Conservation (phyloP, 2,888 invertebrate species). For the Epinotia bilunana region DNA sequence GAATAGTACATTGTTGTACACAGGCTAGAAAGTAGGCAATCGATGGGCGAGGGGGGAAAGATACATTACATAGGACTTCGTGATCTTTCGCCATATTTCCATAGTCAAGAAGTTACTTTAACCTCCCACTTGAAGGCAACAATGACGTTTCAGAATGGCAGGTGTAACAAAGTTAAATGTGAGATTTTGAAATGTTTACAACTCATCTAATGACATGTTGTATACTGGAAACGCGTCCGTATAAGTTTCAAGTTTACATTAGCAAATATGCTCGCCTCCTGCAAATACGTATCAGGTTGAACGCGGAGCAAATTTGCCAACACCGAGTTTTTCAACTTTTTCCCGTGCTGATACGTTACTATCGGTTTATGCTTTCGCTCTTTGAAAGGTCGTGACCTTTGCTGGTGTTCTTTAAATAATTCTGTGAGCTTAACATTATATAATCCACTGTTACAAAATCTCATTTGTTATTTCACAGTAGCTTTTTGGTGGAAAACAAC, state of each 20-base stretch:
- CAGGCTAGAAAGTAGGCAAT: too few species aligned
- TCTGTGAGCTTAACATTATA: not conserved
- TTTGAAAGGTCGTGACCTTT: constrained; percentile 1
- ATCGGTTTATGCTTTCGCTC: not conserved
- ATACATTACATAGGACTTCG: too few species aligned
- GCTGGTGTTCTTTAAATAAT: not conserved
- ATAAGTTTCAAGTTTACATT: constrained; percentile 44
- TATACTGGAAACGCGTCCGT: constrained; percentile 11
- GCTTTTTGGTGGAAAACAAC: too few species aligned
- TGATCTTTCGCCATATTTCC: too few species aligned
- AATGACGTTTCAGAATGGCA: too few species aligned
- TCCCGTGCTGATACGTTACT: constrained; percentile 10
- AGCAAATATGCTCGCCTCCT: constrained; percentile 36
- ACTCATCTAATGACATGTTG: not conserved
- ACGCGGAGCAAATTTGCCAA: constrained; percentile 29
- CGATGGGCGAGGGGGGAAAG: too few species aligned
- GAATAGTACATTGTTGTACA: too few species aligned
- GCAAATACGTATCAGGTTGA: constrained; percentile 36
- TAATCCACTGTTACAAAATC: not conserved
- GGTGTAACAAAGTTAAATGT: too few species aligned
- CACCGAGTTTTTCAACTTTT: constrained; percentile 28
- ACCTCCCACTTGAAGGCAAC: too few species aligned
- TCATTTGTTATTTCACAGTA: too few species aligned
- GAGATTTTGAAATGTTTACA: too few species aligned
- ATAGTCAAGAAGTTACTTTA: too few species aligned